Conservation (phyloP, 1,140 invertebrate species). For the Ostrea edulis region DNA sequence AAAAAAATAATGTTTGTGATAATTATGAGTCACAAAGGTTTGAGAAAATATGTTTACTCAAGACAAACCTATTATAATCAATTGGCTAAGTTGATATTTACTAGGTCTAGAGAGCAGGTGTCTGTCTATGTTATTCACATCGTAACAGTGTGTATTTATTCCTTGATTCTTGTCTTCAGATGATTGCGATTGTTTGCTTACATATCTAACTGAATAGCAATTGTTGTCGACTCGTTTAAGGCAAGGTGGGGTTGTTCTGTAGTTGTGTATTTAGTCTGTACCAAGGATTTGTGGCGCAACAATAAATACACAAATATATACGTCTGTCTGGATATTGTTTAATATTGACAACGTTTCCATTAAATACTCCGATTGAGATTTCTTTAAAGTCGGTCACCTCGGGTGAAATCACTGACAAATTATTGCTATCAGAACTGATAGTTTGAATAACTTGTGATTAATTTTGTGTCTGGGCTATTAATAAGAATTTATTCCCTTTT, state of each 20-base stretch:
- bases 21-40: not conserved
- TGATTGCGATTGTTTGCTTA: not conserved
- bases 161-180: not conserved
- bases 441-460: not conserved
- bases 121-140: not conserved
- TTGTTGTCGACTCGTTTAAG: not conserved
- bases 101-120: no score
- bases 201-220: not conserved
- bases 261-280: slow-evolving; percentile 1
- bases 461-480: not conserved
- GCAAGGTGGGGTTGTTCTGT: slow-evolving; percentile 1
- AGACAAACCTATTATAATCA: not conserved
- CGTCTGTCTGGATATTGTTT: not conserved
- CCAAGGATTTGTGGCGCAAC: not conserved
- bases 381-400: not conserved
- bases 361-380: not conserved
- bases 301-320: not conserved
- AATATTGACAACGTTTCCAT: not conserved
- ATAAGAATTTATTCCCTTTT: not conserved
- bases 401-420: not conserved
- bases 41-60: not conserved
- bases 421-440: not conserved
- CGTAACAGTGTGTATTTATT: not conserved
- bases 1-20: not conserved
- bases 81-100: not conserved